Conservation (phyloP, 2,113 vertebrate species). For the Paratilapia polleni region DNA sequence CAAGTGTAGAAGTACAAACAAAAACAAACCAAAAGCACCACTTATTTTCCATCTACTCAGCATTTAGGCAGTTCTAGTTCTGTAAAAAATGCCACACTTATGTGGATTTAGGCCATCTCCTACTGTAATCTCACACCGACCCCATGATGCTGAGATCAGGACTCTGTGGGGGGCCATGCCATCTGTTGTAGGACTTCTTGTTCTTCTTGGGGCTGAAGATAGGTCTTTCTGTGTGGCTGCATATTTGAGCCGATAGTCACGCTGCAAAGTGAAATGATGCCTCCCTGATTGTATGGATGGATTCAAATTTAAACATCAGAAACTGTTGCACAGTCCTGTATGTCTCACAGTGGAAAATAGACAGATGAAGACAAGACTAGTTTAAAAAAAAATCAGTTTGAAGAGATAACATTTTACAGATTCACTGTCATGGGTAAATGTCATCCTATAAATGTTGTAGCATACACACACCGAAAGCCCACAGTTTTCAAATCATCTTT, state of each 20-base stretch:
- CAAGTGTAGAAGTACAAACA: too few species aligned
- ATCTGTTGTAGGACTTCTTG: background rate
- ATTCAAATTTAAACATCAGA: background rate
- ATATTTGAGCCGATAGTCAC: too few species aligned
- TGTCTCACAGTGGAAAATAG: too few species aligned
- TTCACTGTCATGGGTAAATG: background rate
- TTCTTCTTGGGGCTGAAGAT: background rate
- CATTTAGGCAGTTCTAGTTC: background rate
- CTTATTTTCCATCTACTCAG: background rate
- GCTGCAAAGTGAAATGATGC: background rate
- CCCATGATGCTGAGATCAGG: background rate
- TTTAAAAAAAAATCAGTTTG: background rate
- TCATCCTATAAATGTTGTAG: background rate
- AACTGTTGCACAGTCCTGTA: too few species aligned
- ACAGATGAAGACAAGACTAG: background rate
- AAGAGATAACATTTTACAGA: background rate
- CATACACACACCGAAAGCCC: background rate
- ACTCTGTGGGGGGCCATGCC: accelerated
- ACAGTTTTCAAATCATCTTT: background rate
- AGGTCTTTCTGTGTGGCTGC: background rate
- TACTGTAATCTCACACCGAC: background rate
- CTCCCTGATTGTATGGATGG: background rate
- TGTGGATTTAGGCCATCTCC: background rate
- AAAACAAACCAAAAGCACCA: too few species aligned
- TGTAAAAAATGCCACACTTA: background rate